These are phyloP conservation scores for Sinocyclocheilus maitianheensis DNA, from an alignment of 2,113 vertebrate genomes.

Conservation along the genomic window DNA sequence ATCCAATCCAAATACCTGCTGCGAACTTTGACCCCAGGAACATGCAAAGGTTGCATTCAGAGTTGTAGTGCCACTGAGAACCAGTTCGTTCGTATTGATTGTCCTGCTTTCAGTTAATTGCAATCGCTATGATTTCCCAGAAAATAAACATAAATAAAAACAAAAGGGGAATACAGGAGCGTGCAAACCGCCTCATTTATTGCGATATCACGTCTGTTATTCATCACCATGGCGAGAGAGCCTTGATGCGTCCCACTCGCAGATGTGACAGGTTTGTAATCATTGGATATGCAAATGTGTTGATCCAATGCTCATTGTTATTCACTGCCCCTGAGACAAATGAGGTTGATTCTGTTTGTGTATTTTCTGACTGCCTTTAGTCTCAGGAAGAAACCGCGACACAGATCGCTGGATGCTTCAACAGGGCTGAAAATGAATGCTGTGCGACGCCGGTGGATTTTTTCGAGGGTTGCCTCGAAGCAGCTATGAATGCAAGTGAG, in stretches of 20 bases:
- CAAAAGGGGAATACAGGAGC: background rate
- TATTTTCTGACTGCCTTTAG: constrained; percentile 1
- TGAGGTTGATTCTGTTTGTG: constrained; percentile 19
- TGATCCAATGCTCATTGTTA: constrained; percentile 54
- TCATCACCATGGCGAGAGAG: constrained; percentile 56
- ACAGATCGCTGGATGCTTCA: background rate
- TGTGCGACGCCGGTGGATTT: background rate
- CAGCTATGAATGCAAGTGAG: no score
- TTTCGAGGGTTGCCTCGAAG: background rate
- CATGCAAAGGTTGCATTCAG: background rate
- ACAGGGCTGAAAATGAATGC: background rate
- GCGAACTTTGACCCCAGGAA: constrained; percentile 33
- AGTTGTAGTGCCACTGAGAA: background rate
- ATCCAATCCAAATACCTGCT: constrained; percentile 34
- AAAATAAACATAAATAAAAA: constrained; percentile 32
- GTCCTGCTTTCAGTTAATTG: constrained; percentile 49
- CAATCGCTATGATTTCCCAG: background rate
- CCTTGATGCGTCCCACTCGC: constrained; percentile 55
- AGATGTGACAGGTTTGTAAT: constrained; percentile 63
- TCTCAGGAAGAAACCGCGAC: background rate
- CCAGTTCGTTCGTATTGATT: background rate
- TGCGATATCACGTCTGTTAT: constrained; percentile 46
- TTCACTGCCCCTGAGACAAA: constrained; percentile 43
- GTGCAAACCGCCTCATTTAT: constrained; percentile 51
- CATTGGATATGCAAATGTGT: constrained; percentile 59